Percentiles rank a stretch among this genome's conserved stretches.
Conservation (phyloP, 2,113 vertebrate genomes). For the Corydoras sp. region DNA sequence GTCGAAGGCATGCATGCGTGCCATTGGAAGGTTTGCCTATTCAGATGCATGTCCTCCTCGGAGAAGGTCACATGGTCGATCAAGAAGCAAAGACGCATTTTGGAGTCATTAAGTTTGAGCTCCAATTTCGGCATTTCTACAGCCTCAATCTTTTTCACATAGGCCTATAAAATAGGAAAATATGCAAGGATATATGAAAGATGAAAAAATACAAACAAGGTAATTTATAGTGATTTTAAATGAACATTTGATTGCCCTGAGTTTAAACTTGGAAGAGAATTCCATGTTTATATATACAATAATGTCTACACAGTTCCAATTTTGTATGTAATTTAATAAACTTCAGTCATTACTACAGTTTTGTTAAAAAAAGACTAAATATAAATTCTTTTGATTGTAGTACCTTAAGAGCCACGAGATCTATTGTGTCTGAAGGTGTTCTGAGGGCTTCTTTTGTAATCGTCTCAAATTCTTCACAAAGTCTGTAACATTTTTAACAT, state of each 20-base stretch:
- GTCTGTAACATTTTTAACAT: neutral
- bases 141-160: conserved; percentile 63
- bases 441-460: conserved; percentile 78
- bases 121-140: conserved; percentile 67
- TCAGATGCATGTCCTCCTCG: conserved; percentile 68
- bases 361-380: neutral
- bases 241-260: no score
- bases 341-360: neutral
- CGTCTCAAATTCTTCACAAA: conserved; percentile 77
- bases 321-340: neutral
- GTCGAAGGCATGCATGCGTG: conserved; percentile 72
- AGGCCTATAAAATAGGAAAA: conserved; percentile 52
- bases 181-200: neutral
- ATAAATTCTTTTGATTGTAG: neutral
- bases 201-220: no score
- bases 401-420: conserved; percentile 84
- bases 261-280: neutral
- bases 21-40: conserved; percentile 74
- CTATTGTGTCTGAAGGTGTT: conserved; percentile 73
- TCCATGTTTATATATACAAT: neutral
- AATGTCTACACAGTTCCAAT: no score
- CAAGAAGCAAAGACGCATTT: conserved; percentile 67
- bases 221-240: no score
- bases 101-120: conserved; percentile 65
- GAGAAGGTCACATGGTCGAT: conserved; percentile 69